Percentiles rank a stretch among this genome's conserved stretches.
Conservation (phyloP, 92 coral and sea anemone genomes). For the Epizoanthus stellaris region DNA sequence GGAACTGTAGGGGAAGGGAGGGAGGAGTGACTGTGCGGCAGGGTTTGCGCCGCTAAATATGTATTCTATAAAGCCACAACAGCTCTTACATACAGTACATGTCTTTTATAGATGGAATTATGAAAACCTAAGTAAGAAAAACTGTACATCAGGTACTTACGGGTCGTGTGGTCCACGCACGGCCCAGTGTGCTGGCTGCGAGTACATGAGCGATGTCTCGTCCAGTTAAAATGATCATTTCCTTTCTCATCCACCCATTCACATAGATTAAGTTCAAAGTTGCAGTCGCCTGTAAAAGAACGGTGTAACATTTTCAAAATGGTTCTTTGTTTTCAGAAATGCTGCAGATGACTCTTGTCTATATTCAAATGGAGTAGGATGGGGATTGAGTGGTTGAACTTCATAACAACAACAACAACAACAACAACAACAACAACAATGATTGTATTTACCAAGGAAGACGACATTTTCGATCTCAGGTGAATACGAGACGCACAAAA, state of each 20-base stretch:
- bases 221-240: conserved; percentile 18
- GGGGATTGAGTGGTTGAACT: too few relatives aligned
- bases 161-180: conserved; percentile 21
- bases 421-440: too few relatives aligned
- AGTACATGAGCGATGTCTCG: conserved; percentile 7
- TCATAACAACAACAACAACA: too few relatives aligned
- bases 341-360: neutral
- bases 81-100: neutral
- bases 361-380: neutral
- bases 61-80: too few relatives aligned
- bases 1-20: too few relatives aligned
- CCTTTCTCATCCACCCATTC: conserved; percentile 4
- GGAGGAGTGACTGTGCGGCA: too few relatives aligned
- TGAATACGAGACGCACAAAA: too few relatives aligned
- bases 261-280: conserved; percentile 4
- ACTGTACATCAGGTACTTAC: neutral
- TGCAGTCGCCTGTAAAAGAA: conserved; percentile 8
- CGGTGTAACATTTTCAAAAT: neutral
- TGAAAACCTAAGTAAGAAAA: neutral
- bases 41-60: too few relatives aligned
- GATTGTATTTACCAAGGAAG: too few relatives aligned
- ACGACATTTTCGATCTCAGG: too few relatives aligned
- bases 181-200: conserved; percentile 1
- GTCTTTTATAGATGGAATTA: neutral
- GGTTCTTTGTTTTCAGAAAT: too few relatives aligned